Evolutionary conservation across 2,113 vertebrate species (phyloP).

Genomic region (Narcine bancroftii): DNA sequence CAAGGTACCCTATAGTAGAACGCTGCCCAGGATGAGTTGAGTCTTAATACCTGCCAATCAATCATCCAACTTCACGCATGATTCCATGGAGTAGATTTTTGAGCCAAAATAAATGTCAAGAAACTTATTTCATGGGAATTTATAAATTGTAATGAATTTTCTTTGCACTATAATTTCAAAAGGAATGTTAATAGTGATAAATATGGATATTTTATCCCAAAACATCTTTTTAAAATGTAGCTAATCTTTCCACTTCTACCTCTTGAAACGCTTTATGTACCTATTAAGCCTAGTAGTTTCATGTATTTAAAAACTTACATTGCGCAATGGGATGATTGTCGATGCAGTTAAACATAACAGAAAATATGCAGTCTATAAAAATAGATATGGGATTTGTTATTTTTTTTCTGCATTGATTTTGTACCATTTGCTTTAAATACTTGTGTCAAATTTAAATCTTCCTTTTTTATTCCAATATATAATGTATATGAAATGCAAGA

Average conservation of each 20-base stretch:
- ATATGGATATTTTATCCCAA: background rate
- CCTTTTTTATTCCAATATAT: background rate
- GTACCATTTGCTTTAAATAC: background rate
- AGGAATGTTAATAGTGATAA: background rate
- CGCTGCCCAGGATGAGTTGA: too few relatives aligned
- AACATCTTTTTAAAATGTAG: background rate
- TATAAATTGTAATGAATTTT: background rate
- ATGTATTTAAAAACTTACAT: background rate
- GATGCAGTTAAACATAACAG: too few relatives aligned
- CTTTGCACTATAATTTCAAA: background rate
- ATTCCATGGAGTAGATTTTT: background rate
- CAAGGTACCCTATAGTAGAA: background rate
- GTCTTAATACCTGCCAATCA: background rate
- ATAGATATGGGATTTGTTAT: background rate
- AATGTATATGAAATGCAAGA: background rate
- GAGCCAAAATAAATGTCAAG: background rate
- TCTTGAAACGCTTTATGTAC: background rate
- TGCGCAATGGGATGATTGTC: background rate
- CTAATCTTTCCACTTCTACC: background rate
- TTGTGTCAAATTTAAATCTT: slow-evolving; percentile 1
- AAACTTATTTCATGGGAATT: background rate
- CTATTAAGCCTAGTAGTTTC: too few relatives aligned
- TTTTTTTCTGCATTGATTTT: too few relatives aligned
- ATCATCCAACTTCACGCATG: background rate
- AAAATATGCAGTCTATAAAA: background rate